Base-by-base conservation (phyloP, 2,888 invertebrate species). In the Clitarchus hookeri region DNA sequence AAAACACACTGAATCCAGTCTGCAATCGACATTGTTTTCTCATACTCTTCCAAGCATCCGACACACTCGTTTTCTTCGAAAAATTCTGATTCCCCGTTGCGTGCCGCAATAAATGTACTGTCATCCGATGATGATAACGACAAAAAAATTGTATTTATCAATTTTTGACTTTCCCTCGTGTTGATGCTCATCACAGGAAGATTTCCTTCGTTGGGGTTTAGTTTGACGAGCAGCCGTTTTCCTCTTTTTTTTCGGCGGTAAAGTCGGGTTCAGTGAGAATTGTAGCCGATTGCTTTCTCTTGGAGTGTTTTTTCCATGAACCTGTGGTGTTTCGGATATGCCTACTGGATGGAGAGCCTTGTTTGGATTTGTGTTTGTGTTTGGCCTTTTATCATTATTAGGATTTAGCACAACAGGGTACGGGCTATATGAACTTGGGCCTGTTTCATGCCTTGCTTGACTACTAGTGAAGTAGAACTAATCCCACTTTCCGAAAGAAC, bases 1-100 rank as follows among this genome's bases (percentile, higher is more conserved):
- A 25, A 23, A 54, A 84, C 27, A 27, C 65, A 27, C 54, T 54
- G 16, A 65, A 84, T 84, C 84, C 84, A 84, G 54, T 65, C 84
- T 26, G 54, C 84, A n/a, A 0, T 53, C 19, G 84, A 84, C 19
- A 12, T 84, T 25, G 84, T 84, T 84, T 84, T 36, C 36, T 84
- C 65, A 27, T 65, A 84, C 25, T 65, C 27, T 84, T 84, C 65
- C 16, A 84, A 65, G 54, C 65, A 84, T 26, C 65, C 65, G 27
- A 82, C 36, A 23, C 27, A 82, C 44, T 82, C 82, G 27, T 16
- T 44, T 44, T 82, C 82, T 36, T 82, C 27, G 82, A 36, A 82
- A 82, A 36, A 23, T 82, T 82, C 36, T 19, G 26, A 82, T 27
- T 82, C 36, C 9, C 44, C 27, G 8, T 36, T 82, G 27, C 13